phyloP scores from a whole-genome alignment of 1,140 invertebrate species.

The Rhagoletis pomonella region DNA sequence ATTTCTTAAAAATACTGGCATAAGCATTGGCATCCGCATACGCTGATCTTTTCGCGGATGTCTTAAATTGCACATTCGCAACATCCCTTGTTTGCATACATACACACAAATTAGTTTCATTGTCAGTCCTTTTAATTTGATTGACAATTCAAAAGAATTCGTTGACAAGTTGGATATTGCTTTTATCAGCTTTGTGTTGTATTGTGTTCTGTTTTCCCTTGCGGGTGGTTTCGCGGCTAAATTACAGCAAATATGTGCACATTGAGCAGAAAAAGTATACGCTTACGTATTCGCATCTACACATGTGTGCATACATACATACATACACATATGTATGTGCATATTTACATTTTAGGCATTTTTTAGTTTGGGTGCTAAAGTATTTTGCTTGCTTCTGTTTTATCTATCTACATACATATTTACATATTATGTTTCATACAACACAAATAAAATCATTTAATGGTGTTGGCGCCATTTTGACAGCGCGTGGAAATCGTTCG shows the following conservation, averaged over 20 bases:
- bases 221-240: slow-evolving; percentile 19
- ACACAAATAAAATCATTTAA: slow-evolving; percentile 24
- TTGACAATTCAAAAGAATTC: slow-evolving; percentile 50
- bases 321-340: not conserved
- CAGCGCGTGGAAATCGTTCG: slow-evolving; percentile 27
- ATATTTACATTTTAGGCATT: not conserved
- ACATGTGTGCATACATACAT: not conserved
- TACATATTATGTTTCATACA: slow-evolving; percentile 15
- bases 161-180: slow-evolving; percentile 43
- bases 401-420: too few relatives aligned
- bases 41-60: too few relatives aligned
- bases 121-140: slow-evolving; percentile 37
- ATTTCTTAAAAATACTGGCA: too few relatives aligned
- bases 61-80: too few relatives aligned
- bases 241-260: not conserved
- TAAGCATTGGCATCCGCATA: too few relatives aligned
- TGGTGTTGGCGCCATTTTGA: slow-evolving; percentile 50
- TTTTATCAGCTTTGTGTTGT: not conserved
- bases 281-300: not conserved
- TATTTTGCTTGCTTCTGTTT: slow-evolving; percentile 20
- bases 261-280: not conserved
- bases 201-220: not conserved
- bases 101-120: slow-evolving; percentile 29
- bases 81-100: not conserved
- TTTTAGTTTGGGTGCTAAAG: not conserved